Base-by-base conservation (phyloP, 2,888 invertebrate genomes). In the Mimas tiliae region DNA sequence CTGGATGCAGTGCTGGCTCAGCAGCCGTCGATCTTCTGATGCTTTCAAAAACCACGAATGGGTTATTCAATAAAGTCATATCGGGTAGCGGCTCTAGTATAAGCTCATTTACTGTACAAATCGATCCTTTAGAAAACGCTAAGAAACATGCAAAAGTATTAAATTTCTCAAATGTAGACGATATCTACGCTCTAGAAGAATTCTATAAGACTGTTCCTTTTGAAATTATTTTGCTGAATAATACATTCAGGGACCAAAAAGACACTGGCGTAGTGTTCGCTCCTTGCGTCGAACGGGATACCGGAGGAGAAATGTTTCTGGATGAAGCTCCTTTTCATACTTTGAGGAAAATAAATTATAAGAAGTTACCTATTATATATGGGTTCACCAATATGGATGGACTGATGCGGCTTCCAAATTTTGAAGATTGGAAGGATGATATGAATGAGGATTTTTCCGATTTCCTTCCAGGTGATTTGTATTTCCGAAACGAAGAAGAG, bases 1-100 rank as follows among this genome's bases (percentile, higher is more conserved):
- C 66, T 0, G 90, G 87, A 0, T 84, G 70, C 48, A 89, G 89
- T 65, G 85, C 90, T 8, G 90, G 91, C 0, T 76, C 84, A 0
- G 75, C 81, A 6, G 66, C 89, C 0, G 80, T 85, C 0, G 86
- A 87, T 63, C 74, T 88, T 1, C 68, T 89, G 7, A 80, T 82
- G 71, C 70, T 91, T 7, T 87, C 90, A 0, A 74, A 79, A 48
- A 69, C 76, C 19, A 72, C 87, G 0, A 71, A 76, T 47, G 88
- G 86, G 1, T 72, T 89, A 11, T 87, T 88, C 65, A 79, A 81
- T 27, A 88, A 82, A 71, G 84, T 80, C 2, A 85, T 88, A 66
- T 74, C 80, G 9, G 87, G 85, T 48, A 88, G 89, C 63, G 89
- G 86, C 2, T 76, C 76, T 0, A 78, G 72, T 68, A 58, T 76